phyloP scores from a whole-genome alignment of 1,140 invertebrate genomes.

The Drosophila melanica region DNA sequence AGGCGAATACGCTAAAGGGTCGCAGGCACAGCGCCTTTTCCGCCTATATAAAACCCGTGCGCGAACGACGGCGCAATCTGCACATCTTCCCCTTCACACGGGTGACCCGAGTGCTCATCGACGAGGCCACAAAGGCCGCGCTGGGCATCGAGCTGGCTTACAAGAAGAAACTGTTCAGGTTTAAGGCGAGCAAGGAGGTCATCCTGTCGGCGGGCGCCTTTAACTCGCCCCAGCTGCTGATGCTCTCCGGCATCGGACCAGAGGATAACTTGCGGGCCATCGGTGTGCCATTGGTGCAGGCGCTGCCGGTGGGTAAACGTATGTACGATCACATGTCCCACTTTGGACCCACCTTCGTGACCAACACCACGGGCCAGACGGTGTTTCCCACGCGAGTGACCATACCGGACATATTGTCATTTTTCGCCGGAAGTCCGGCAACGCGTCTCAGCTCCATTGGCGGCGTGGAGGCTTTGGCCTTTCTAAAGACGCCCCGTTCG shows the following conservation, averaged over 20 bases:
- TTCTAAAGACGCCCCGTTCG: slow-evolving; percentile 86
- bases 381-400: slow-evolving; percentile 63
- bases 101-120: slow-evolving; percentile 88
- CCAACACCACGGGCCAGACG: slow-evolving; percentile 84
- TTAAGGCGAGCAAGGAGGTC: slow-evolving; percentile 88
- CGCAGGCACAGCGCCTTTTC: slow-evolving; percentile 85
- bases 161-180: slow-evolving; percentile 83
- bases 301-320: slow-evolving; percentile 88
- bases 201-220: slow-evolving; percentile 90
- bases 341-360: slow-evolving; percentile 86
- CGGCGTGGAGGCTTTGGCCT: slow-evolving; percentile 87
- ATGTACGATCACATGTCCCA: slow-evolving; percentile 91
- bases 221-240: slow-evolving; percentile 91
- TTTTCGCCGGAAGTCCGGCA: slow-evolving; percentile 85
- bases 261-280: slow-evolving; percentile 87
- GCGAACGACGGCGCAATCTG: slow-evolving; percentile 87
- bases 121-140: slow-evolving; percentile 86
- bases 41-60: slow-evolving; percentile 86
- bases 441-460: slow-evolving; percentile 84
- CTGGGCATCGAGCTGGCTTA: slow-evolving; percentile 87
- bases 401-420: slow-evolving; percentile 84
- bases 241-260: slow-evolving; percentile 92
- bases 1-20: slow-evolving; percentile 86
- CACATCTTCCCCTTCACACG: slow-evolving; percentile 86
- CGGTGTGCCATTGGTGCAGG: slow-evolving; percentile 87